Percentiles rank a stretch among this genome's conserved stretches.
phyloP scores from a whole-genome alignment of 2,888 invertebrate species.

The Drosophila prolongata region DNA sequence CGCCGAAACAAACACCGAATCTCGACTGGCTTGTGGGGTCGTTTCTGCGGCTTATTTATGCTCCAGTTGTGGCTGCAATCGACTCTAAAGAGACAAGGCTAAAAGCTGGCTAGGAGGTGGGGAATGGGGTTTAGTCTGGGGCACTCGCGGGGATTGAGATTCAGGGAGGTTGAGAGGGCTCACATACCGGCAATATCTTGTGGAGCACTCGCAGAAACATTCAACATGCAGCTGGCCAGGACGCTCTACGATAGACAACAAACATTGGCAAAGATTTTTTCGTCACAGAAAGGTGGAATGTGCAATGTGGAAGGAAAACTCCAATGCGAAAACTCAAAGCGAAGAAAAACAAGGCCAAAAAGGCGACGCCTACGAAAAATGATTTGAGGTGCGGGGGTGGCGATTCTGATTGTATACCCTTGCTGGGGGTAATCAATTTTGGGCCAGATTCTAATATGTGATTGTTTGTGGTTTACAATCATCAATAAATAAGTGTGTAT shows the following conservation, averaged over 20 bases:
- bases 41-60: slow-evolving; percentile 57
- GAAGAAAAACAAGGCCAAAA: slow-evolving; percentile 24
- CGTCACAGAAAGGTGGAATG: slow-evolving; percentile 29
- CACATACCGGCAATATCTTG: slow-evolving; percentile 83
- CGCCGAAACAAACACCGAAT: slow-evolving; percentile 30
- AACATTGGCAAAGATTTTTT: slow-evolving; percentile 40
- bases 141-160: slow-evolving; percentile 2
- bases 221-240: slow-evolving; percentile 78
- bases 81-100: slow-evolving; percentile 64
- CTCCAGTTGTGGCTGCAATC: slow-evolving; percentile 56
- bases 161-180: slow-evolving; percentile 18
- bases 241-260: slow-evolving; percentile 70
- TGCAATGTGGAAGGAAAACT: slow-evolving; percentile 27
- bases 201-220: slow-evolving; percentile 84
- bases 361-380: slow-evolving; percentile 32
- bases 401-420: slow-evolving; percentile 10
- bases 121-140: slow-evolving; percentile 4
- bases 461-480: background rate
- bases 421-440: background rate
- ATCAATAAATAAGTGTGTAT: too few relatives aligned
- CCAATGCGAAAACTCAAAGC: slow-evolving; percentile 26
- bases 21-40: slow-evolving; percentile 19
- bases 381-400: slow-evolving; percentile 13
- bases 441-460: background rate
- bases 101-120: slow-evolving; percentile 16